Conservation (phyloP, 2,888 invertebrate species). For the Pseudoips prasinana region DNA sequence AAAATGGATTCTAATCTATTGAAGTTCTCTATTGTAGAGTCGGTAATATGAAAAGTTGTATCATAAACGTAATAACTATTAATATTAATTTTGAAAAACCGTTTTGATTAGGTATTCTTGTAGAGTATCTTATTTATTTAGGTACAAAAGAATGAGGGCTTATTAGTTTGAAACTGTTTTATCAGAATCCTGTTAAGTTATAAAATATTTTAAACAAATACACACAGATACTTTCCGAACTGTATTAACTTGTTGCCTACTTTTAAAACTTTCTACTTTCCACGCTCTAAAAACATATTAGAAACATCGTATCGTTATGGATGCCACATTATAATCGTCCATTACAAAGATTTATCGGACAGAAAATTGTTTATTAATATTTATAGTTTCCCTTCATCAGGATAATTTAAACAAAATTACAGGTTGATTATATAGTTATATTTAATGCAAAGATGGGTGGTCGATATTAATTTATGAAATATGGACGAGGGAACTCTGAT, state of each 20-base stretch:
- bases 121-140: no score
- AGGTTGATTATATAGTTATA: no score
- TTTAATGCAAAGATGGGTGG: no score
- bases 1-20: slow-evolving; percentile 35
- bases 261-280: slow-evolving; percentile 80
- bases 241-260: slow-evolving; percentile 69
- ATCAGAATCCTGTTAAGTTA: slow-evolving; percentile 13
- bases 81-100: no score
- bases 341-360: slow-evolving; percentile 46
- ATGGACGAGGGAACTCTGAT: no score
- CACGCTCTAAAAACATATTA: slow-evolving; percentile 80
- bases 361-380: slow-evolving; percentile 24
- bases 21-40: slow-evolving; percentile 14
- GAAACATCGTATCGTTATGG: slow-evolving; percentile 71
- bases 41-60: neutral
- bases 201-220: slow-evolving; percentile 43
- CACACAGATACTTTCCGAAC: slow-evolving; percentile 56
- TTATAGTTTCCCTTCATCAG: slow-evolving; percentile 6
- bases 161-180: no score
- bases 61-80: neutral
- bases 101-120: no score
- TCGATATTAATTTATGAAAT: no score
- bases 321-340: slow-evolving; percentile 59
- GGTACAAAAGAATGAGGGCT: no score
- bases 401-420: neutral